phyloP scores from a whole-genome alignment of 2,888 invertebrate genomes.

The Drosophila siamana region DNA sequence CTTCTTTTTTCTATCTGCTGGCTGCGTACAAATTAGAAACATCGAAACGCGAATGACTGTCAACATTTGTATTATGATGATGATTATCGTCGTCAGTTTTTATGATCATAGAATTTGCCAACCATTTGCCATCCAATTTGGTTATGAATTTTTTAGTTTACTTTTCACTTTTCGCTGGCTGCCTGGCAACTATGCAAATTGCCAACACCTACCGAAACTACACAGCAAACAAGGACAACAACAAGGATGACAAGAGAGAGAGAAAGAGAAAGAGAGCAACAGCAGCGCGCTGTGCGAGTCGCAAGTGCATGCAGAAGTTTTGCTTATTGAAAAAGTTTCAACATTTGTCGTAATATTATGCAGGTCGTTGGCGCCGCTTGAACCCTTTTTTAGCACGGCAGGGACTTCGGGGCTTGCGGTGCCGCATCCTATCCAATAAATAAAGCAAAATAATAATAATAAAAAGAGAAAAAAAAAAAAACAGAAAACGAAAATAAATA shows the following conservation, averaged over 20 bases:
- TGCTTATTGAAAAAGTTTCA: constrained; percentile 78
- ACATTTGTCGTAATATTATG: constrained; percentile 80
- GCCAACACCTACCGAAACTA: constrained; percentile 6
- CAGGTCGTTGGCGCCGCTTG: constrained; percentile 62
- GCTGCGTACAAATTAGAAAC: constrained; percentile 60
- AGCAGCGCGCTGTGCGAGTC: constrained; percentile 11
- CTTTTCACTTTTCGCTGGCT: constrained; percentile 24
- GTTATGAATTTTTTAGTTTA: constrained; percentile 70
- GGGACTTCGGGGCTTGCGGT: neutral
- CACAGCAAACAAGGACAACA: constrained; percentile 10
- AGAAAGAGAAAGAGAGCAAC: constrained; percentile 17
- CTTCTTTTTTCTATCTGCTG: too few relatives aligned
- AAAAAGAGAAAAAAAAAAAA: neutral
- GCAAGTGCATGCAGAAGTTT: constrained; percentile 68
- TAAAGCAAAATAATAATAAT: constrained; percentile 24
- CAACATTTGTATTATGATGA: constrained; percentile 15
- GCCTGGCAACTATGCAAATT: constrained; percentile 73
- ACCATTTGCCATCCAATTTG: constrained; percentile 53
- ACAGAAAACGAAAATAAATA: neutral
- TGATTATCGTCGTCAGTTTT: neutral
- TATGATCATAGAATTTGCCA: constrained; percentile 21
- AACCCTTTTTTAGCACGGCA: constrained; percentile 63
- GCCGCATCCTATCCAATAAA: constrained; percentile 25
- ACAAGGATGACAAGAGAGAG: constrained; percentile 2
- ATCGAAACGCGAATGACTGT: constrained; percentile 51